Evolutionary conservation across 2,888 invertebrate genomes (phyloP), one percentile per base, ranked within the genome.

Genomic region (Glaucopsyche alexis): DNA sequence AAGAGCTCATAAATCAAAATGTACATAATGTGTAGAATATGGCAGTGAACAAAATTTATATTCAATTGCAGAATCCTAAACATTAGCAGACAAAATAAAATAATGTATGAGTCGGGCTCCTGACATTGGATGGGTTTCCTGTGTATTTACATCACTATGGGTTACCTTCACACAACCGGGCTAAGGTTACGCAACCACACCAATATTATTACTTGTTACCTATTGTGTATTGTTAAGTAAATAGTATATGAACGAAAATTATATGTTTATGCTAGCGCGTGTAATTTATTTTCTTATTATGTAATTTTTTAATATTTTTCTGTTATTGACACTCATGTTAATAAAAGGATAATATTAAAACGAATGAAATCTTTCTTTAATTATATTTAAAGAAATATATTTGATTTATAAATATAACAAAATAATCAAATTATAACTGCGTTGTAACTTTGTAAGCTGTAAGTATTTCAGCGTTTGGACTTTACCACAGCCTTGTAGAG

Each of bases 121-220:
- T 89, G 89, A 84, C 90, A 91, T 89, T 90, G 90, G 84, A 78
- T 81, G 79, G 79, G 86, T 87, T 91, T 91, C 91, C 90, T 91
- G 90, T 85, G 86, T 90, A 90, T 91, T 88, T 84, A 84, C 89
- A 89, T 90, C 84, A 84, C 87, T 90, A 89, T 89, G 83, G 85
- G 82, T 86, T 87, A 81, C 91, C 91, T 91, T 90, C 91, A 84
- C 83, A 85, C 84, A 89, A 89, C 80, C 89, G 84, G 90, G 90
- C 90, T 90, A 90, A 91, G 91, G 91, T 86, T 90, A 82, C 75
- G 76, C 76, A 76, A 77, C 78, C 77, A 74, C 78, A 77, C 76
- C 74, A 75, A 78, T 78, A 78, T 76, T 75, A 60, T 64, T 67
- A 55, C 19, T 72, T 65, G 29, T n/a, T 64, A 72, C 64, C 72